Evolutionary conservation across 2,888 invertebrate species (phyloP), one percentile per base, ranked within the genome.

Genomic region (Gerris lacustris): DNA sequence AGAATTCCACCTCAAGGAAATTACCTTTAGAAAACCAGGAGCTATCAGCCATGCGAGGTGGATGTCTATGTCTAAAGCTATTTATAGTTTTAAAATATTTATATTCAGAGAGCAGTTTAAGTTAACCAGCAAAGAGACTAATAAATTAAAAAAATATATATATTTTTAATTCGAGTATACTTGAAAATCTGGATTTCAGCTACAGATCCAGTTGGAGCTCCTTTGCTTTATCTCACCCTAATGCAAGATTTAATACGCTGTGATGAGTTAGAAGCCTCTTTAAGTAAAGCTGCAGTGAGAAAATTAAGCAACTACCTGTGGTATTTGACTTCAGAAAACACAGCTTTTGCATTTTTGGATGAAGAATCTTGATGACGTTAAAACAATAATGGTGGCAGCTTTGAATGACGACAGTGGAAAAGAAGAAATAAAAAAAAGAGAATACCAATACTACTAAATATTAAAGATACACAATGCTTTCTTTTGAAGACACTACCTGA

Each of bases 11-110:
- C 67, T 67, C 67, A 44, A 6, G 67, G 67, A n/a, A 11, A 43
- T 67, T 6, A 18, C 17, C 15, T 67, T 67, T 67, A 44, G 31
- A 67, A 67, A 67, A 43, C 44, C 67, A 31, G 67, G 67, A 7
- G 67, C 67, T 7, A 44, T 44, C 15, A 31, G 44, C 44, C 67
- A 67, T 67, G 67, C 67, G 15, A 67, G 67, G 44, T 67, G 67
- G 67, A 67, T n/a, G n/a, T n/a, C n/a, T n/a, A n/a, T 67, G 67
- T 6, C 31, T 11, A 31, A n/a, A 31, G 44, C 44, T 67, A 31
- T 67, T 15, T 67, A n/a, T 31, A 43, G 43, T 15, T n/a, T 6
- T 6, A 67, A 67, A 67, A 67, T n/a, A 11, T 67, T 47, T 47
- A 7, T 47, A 11, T 11, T 47, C 11, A 47, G 47, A 47, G 11